Base-by-base conservation (phyloP, 2,113 vertebrate genomes). In the Canis aureus region DNA sequence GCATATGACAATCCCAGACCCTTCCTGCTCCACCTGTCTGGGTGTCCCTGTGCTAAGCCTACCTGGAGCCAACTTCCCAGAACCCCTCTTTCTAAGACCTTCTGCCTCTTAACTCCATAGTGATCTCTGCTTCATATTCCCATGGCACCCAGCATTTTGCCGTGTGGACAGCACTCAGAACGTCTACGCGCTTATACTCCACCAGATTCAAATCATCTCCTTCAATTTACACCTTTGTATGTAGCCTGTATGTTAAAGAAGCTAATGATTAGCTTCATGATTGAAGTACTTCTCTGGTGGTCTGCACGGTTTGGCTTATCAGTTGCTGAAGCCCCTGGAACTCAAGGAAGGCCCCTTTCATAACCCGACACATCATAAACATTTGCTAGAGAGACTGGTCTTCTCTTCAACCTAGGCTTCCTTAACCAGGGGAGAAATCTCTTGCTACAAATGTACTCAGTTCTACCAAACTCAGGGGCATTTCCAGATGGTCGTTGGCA, bases 211-310 rank as follows among this genome's bases (percentile, higher is more conserved):
- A 19, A 13, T 7, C 8, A 6, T 15, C 11, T 4, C 11, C 2
- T 0, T 19, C 25, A 5, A 12, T 23, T 1, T 9, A 11, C 1
- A 13, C 4, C 4, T 29, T 7, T 51, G 19, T 32, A 3, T 1
- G 9, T 11, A 22, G 6, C 29, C n/a, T 3, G 25, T 55, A 38
- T 62, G 2, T 10, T 15, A 13, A 11, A 64, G 22, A 35, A 53
- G 51, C 62, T 20, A 1, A 8, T 16, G 23, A 22, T 11, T 1
- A n/a, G 43, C 43, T 43, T 43, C 43, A 43, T 0, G 0, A 27
- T 0, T 1, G 1, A 59, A 15, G 29, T 5, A 0, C 35, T 8
- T 10, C 35, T 51, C 53, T 8, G 4, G 0, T 16, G 11, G 3
- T 43, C 69, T 35, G 49, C 6, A 22, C 19, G 1, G 7, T 69